phyloP scores from a whole-genome alignment of 2,113 vertebrate species.

The Leiothrix lutea region DNA sequence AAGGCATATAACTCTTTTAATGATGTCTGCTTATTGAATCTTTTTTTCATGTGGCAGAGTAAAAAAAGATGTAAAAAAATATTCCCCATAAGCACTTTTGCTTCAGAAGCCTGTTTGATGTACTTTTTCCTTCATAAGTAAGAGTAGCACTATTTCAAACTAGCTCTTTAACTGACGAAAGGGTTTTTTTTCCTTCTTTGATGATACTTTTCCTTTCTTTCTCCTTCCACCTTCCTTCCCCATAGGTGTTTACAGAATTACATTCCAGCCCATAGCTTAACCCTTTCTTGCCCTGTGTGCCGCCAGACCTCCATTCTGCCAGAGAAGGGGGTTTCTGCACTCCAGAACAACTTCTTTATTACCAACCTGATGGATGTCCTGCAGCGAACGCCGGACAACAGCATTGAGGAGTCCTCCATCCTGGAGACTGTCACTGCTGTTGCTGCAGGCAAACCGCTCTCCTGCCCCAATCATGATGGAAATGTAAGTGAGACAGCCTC shows the following conservation, averaged over 20 bases:
- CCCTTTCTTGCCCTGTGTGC: slow-evolving; percentile 94
- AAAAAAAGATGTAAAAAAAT: background rate
- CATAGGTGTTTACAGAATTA: slow-evolving; percentile 96
- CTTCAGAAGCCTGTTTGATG: background rate
- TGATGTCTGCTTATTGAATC: background rate
- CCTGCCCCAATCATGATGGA: slow-evolving; percentile 94
- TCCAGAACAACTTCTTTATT: slow-evolving; percentile 99
- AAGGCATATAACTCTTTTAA: background rate
- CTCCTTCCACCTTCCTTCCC: background rate
- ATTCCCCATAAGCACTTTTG: background rate
- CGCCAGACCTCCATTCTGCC: slow-evolving; percentile 97
- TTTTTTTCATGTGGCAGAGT: background rate
- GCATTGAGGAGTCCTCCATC: slow-evolving; percentile 83
- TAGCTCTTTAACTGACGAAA: background rate
- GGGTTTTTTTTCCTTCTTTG: background rate
- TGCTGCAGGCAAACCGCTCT: slow-evolving; percentile 87
- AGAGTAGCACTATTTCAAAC: background rate
- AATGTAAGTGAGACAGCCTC: slow-evolving; percentile 78
- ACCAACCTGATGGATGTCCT: slow-evolving; percentile 99
- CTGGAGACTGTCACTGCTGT: slow-evolving; percentile 85
- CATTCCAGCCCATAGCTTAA: slow-evolving; percentile 93
- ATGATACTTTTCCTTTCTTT: slow-evolving; percentile 1
- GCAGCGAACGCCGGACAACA: slow-evolving; percentile 85
- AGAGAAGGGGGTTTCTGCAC: slow-evolving; percentile 94
- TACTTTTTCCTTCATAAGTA: background rate